Percentiles rank a stretch among this genome's conserved stretches.
Conservation (phyloP, 2,888 invertebrate genomes). For the Baccha elongata region DNA sequence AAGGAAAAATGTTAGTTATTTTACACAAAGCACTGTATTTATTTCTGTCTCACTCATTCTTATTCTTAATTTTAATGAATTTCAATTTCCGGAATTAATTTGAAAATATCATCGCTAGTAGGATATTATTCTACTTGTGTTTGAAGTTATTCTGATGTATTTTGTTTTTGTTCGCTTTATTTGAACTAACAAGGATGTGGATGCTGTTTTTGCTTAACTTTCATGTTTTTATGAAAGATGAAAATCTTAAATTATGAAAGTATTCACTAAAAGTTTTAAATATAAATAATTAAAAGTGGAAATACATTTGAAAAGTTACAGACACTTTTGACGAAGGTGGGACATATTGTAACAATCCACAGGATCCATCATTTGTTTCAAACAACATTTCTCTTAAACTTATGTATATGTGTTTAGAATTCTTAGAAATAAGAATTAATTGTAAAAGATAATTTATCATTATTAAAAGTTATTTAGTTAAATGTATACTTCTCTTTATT, state of each 20-base stretch:
- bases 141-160: conserved; percentile 30
- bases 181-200: conserved; percentile 20
- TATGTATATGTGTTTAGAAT: not conserved
- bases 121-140: not conserved
- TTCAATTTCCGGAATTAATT: conserved; percentile 68
- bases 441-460: not conserved
- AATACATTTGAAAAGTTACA: conserved; percentile 21
- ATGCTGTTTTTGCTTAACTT: conserved; percentile 32
- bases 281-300: conserved; percentile 17
- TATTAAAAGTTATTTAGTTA: conserved; percentile 31
- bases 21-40: not conserved
- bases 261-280: conserved; percentile 24
- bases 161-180: conserved; percentile 23
- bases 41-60: not conserved
- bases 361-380: too few species aligned
- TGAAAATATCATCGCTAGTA: conserved; percentile 53
- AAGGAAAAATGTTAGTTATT: too few species aligned
- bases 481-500: not conserved
- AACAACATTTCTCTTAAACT: too few species aligned
- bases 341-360: conserved; percentile 17
- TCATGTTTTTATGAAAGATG: conserved; percentile 21
- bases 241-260: conserved; percentile 26
- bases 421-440: too few species aligned
- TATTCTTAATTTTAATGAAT: conserved; percentile 61
- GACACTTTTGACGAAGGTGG: conserved; percentile 20